phyloP scores from a whole-genome alignment of 1,140 invertebrate species.

The Laupala kohalensis region DNA sequence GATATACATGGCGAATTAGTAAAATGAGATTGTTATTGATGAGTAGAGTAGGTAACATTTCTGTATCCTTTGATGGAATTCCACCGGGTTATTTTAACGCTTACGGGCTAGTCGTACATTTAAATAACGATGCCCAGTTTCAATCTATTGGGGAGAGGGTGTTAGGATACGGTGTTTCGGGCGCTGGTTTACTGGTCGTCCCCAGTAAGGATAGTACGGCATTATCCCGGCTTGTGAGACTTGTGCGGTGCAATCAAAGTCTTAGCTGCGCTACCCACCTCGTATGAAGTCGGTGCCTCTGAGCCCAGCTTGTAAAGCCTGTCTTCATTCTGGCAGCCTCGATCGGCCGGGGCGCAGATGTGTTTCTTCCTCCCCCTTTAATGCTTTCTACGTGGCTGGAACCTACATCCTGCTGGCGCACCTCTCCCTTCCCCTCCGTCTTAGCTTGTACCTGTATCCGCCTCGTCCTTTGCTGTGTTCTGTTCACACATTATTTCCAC shows the following conservation, averaged over 20 bases:
- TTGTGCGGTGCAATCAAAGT: neutral
- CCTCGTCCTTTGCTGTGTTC: too few relatives aligned
- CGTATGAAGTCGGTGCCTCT: neutral
- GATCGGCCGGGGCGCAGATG: neutral
- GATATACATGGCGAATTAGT: too few relatives aligned
- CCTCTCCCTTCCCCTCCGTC: too few relatives aligned
- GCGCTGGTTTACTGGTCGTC: neutral
- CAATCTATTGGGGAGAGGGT: neutral
- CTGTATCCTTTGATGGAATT: too few relatives aligned
- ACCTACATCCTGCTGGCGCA: neutral
- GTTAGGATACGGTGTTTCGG: neutral
- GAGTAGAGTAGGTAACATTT: too few relatives aligned
- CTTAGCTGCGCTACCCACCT: neutral
- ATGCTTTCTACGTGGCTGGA: neutral
- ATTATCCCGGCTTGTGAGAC: neutral
- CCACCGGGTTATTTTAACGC: too few relatives aligned
- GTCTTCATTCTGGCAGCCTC: neutral
- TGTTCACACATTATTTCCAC: too few relatives aligned
- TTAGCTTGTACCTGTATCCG: too few relatives aligned
- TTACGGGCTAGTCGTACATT: neutral
- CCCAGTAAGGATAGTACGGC: neutral
- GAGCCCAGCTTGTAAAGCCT: neutral
- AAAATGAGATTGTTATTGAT: too few relatives aligned
- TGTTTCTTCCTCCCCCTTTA: neutral
- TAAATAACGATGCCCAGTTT: neutral